These are phyloP conservation scores for Eulithis testata DNA, from an alignment of 2,888 invertebrate genomes.

Conservation along the genomic window DNA sequence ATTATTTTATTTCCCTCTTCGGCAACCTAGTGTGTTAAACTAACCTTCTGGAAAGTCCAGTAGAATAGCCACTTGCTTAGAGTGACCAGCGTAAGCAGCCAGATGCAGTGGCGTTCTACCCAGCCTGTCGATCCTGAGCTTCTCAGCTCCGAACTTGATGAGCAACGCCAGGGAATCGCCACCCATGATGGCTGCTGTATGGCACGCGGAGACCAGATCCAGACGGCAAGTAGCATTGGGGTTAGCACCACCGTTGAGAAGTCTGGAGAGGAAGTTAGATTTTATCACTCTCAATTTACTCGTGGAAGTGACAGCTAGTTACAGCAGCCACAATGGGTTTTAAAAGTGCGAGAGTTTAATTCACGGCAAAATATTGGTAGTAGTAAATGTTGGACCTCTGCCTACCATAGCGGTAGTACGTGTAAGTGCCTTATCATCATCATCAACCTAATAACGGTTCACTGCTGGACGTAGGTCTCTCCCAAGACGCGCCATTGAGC, in stretches of 20 bases:
- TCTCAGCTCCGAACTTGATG: slow-evolving; percentile 73
- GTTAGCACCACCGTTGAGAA: slow-evolving; percentile 75
- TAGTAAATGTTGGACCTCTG: too few species aligned
- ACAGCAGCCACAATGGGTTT: too few species aligned
- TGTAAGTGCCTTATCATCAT: too few species aligned
- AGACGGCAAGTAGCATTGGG: slow-evolving; percentile 79
- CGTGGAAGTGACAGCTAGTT: too few species aligned
- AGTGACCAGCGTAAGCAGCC: slow-evolving; percentile 77
- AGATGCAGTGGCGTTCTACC: slow-evolving; percentile 79
- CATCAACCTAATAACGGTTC: too few species aligned
- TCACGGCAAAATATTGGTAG: too few species aligned
- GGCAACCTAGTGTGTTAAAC: background rate
- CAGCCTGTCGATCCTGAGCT: slow-evolving; percentile 66
- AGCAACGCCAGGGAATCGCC: slow-evolving; percentile 69
- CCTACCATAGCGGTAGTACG: too few species aligned
- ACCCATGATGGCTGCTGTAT: slow-evolving; percentile 73
- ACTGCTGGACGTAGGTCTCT: too few species aligned
- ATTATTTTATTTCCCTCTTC: too few species aligned
- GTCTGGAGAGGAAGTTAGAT: slow-evolving; percentile 52
- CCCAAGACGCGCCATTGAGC: too few species aligned
- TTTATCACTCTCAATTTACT: too few species aligned
- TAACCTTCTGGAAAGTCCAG: slow-evolving; percentile 75
- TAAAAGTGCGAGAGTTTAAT: too few species aligned
- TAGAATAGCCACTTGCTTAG: slow-evolving; percentile 71
- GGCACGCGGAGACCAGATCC: slow-evolving; percentile 74